Evolutionary conservation across 2,797 vertebrate species (phyloP), one percentile per base, ranked within the genome.

Genomic region (Heliangelus exortis): DNA sequence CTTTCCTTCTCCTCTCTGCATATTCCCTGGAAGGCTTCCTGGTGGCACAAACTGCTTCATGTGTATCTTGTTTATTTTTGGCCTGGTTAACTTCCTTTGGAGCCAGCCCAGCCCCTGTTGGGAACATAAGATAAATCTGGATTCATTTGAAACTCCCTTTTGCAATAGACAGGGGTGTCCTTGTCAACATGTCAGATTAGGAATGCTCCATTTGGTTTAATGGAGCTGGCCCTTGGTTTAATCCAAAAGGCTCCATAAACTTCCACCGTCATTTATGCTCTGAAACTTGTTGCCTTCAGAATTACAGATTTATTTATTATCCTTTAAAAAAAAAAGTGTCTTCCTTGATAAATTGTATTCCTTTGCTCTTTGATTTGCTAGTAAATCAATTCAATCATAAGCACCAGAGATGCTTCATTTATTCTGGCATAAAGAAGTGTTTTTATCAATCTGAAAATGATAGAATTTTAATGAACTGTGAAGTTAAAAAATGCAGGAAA

Each of bases 1-100:
- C 85, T 93, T 79, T 79, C 48, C 89, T 78, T 48, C 92, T 62
- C n/a, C 85, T 84, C 94, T 34, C 87, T 11, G 28, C 62, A 59
- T 80, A 87, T 58, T 89, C 94, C 81, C 82, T 96, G 95, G 93
- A 95, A 95, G 83, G 43, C 63, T 95, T 95, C 94, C 91, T 91
- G 53, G 89, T 93, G 94, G 94, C 89, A 97, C 77, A 91, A 89
- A 82, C 31, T 61, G 41, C 74, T 89, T 95, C 95, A 96, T 95
- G 80, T 95, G 94, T 86, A 74, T 96, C 93, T 96, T 96, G 93
- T 96, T 97, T 97, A 95, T 86, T 97, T 91, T 90, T 97, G 96
- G 95, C 95, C 76, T 79, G 69, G 18, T 54, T 63, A 53, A 28
- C 85, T 97, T 96, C 95, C 95, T 89, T 57, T 96, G 91, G 94